Conservation (phyloP, 1,140 invertebrate species). For the Rhyacophila brunnea region DNA sequence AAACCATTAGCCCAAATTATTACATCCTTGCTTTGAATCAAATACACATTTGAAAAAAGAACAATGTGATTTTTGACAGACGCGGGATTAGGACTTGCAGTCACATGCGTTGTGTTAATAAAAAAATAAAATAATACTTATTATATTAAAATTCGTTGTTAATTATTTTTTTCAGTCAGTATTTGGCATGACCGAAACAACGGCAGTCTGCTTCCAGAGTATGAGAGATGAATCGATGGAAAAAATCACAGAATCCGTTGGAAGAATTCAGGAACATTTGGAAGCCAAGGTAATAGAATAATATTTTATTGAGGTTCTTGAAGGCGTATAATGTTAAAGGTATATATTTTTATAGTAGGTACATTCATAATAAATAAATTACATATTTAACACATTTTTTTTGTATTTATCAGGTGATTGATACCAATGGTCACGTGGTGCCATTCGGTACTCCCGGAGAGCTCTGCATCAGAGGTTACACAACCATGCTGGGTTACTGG, state of each 20-base stretch:
- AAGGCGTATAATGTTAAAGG: no score
- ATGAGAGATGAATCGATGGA: slow-evolving; percentile 64
- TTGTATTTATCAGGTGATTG: slow-evolving; percentile 58
- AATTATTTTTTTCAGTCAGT: slow-evolving; percentile 60
- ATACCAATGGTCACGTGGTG: slow-evolving; percentile 65
- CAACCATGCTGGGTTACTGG: slow-evolving; percentile 78
- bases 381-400: no score
- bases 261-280: slow-evolving; percentile 72
- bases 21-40: no score
- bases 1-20: no score
- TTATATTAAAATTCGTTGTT: not conserved
- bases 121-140: not conserved
- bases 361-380: no score
- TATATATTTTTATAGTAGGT: no score
- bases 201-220: slow-evolving; percentile 72
- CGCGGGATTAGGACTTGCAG: no score
- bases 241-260: slow-evolving; percentile 71
- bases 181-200: slow-evolving; percentile 88
- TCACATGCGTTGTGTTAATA: no score
- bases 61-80: no score
- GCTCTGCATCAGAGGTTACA: slow-evolving; percentile 74
- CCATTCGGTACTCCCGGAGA: slow-evolving; percentile 74
- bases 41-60: no score
- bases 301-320: no score
- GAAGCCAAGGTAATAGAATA: slow-evolving; percentile 67